Evolutionary conservation across 2,113 vertebrate species (phyloP), one percentile per base, ranked within the genome.

Genomic region (Ellobius talpinus): DNA sequence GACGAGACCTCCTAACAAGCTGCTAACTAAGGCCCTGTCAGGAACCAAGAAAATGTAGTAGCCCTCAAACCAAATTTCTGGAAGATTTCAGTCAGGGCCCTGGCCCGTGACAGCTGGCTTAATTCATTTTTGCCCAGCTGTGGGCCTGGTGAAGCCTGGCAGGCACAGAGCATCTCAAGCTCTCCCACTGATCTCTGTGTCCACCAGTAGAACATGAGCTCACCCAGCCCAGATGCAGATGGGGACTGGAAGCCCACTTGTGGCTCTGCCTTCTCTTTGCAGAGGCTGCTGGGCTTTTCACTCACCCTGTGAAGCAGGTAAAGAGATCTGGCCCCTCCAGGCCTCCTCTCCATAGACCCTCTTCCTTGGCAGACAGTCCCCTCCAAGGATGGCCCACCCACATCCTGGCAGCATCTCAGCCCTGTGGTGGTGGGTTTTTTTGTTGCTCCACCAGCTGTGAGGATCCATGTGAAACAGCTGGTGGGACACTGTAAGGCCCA

Each of bases 1-100:
- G 68, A 90, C 6, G 82, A 84, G 24, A 87, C 45, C 42, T 93
- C 76, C 42, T 52, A 23, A 78, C 8, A 17, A 70, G 66, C 72
- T 88, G 39, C 66, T 89, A 97, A 90, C 42, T 39, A 31, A 23
- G 76, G 8, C 70, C 76, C 73, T 86, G 68, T n/a, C 39, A 86
- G 77, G 33, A 65, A 94, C 78, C 84, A 96, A 92, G 87, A 91
- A 96, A 97, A 96, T 86, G 52, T 61, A 94, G 72, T 42, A 89
- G 50, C 33, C 85, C 95, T 95, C 58, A 89, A 74, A 79, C 90
- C 78, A 95, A 85, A 97, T 90, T 39, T 91, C 74, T 77, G 61
- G 72, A 29, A 89, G 39, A 55, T 79, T 45, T 92, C 55, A 88
- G 96, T 73, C 47, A 85, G 12, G 10, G 42, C 17, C 50, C 50